Base-by-base conservation (phyloP, 1,140 invertebrate genomes). In the Drosophila grimshawi region DNA sequence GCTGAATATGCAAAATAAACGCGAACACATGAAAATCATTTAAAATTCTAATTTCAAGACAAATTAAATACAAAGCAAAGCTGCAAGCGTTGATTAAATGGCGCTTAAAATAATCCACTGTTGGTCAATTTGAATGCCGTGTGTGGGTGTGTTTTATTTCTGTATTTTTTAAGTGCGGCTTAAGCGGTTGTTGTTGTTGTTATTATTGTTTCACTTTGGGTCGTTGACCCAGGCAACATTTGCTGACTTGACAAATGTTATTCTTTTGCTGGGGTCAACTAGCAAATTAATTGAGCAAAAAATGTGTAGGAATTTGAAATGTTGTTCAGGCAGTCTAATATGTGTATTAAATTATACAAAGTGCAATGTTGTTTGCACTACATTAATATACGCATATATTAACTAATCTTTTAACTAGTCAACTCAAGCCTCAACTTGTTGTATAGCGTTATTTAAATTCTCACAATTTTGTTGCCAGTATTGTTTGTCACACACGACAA, bases 21-120 rank as follows among this genome's bases (percentile, higher is more conserved):
- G 64, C 49, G 39, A 61, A 74, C 69, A 74, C 65, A 71, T 80
- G 66, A 70, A 51, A 78, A 67, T 80, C 80, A 88, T 89, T 88
- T 88, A 88, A 88, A 88, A 89, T 88, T 89, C 85, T 89, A 89
- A 88, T 89, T 88, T 85, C 83, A 89, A 88, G 83, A 80, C 85
- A 89, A 88, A 88, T 86, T 80, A 83, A 86, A 88, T 80, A 80
- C 83, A 88, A 77, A 82, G 76, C 67, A 74, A 76, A 74, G 83
- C 83, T 86, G 68, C 76, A 80, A 63, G 76, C 83, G 73, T 73
- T 80, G 85, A 88, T 88, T 88, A 88, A 88, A 88, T 80, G 83
- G 85, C 85, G 85, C 83, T 80, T 88, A 74, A 80, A 89, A 78
- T 79, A 71, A 59, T 45, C 61, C 75, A 72, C 60, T 52, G 62